phyloP scores from a whole-genome alignment of 1,140 invertebrate species.

The Leptonema lineaticorne region DNA sequence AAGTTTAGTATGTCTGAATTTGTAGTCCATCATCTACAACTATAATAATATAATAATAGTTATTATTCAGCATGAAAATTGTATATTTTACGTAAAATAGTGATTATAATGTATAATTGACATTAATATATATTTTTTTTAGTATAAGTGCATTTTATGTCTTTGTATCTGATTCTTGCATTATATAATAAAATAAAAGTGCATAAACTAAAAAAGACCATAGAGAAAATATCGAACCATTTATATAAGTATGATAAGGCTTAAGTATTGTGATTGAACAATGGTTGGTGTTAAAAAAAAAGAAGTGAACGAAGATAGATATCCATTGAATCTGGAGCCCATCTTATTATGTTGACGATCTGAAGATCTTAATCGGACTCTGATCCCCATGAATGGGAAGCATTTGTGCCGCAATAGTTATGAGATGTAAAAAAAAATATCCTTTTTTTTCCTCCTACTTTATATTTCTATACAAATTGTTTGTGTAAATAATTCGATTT shows the following conservation, averaged over 20 bases:
- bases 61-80: no score
- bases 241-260: conserved; percentile 7
- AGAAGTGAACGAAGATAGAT: conserved; percentile 30
- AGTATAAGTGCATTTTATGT: no score
- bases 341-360: conserved; percentile 29
- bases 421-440: conserved; percentile 14
- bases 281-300: conserved; percentile 15
- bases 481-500: conserved; percentile 42
- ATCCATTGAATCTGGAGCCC: conserved; percentile 27
- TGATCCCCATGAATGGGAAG: conserved; percentile 31
- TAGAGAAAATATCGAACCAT: neutral
- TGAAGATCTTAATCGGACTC: conserved; percentile 41
- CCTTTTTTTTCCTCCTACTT: neutral
- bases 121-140: no score
- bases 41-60: neutral
- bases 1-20: conserved; percentile 5
- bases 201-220: neutral
- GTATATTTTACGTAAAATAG: no score
- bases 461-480: conserved; percentile 29
- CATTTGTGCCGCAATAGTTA: conserved; percentile 29
- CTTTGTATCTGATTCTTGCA: no score
- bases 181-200: neutral
- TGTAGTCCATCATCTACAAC: neutral
- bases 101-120: no score
- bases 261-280: neutral